Base-by-base conservation (phyloP, 2,797 vertebrate genomes). In the Tachyglossus aculeatus region DNA sequence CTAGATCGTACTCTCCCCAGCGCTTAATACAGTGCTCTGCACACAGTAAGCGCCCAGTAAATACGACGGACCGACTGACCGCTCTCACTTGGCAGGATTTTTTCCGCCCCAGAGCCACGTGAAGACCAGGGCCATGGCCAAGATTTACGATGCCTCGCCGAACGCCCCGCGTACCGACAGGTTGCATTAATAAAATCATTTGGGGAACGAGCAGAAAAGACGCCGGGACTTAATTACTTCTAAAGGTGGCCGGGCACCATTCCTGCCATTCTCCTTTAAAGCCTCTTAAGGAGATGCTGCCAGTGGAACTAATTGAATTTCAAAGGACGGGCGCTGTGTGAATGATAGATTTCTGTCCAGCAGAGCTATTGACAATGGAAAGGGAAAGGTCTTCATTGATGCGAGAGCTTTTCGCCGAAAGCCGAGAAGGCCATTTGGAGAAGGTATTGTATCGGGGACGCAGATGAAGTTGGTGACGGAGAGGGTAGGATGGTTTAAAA, bases 311-410 rank as follows among this genome's bases (percentile, higher is more conserved):
- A 77, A 87, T 48, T 84, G 78, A 86, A 88, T 86, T 89, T 84
- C 78, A 84, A 88, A 89, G 80, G 33, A 24, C 83, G 62, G 70
- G 16, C 70, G 24, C 62, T 18, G 52, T 27, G 59, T 53, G 80
- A 86, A 82, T 67, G 79, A 83, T 56, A 86, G 79, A 87, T 85
- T 89, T 89, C 79, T 87, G 71, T 71, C 73, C 77, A 86, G 68
- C 73, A 81, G 74, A 87, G 70, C 62, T 80, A 82, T 60, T 82
- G 70, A 85, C 64, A 80, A 78, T 52, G 66, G 41, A 14, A 78
- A 86, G 60, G 86, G 68, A 81, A 84, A 86, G 71, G 40, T 78
- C 60, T 78, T 83, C 63, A 82, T 59, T 78, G 67, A 82, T 58
- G 60, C 52, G 54, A 22, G 60, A 18, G 65, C 44, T 77, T 45